phyloP scores from a whole-genome alignment of 2,797 vertebrate genomes.

The Sternarchorhynchus goeldii region DNA sequence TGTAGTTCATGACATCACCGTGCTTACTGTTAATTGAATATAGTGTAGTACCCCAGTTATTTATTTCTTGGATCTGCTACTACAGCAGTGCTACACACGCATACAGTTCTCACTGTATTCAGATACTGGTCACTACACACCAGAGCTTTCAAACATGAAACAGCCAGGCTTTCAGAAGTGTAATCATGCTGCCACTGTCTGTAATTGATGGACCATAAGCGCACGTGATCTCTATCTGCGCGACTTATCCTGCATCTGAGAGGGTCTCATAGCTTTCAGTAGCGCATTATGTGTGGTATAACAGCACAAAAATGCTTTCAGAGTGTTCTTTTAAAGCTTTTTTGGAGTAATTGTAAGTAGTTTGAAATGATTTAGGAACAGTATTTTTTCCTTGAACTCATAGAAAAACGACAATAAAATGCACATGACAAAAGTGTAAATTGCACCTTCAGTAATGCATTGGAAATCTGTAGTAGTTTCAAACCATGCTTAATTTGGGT shows the following conservation, averaged over 20 bases:
- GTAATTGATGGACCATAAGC: neutral
- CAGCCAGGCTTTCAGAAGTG: neutral
- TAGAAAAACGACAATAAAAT: neutral
- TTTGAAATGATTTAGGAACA: neutral
- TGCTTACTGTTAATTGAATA: neutral
- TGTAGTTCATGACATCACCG: neutral
- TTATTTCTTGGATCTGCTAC: neutral
- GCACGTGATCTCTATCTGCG: neutral
- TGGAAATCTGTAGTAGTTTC: neutral
- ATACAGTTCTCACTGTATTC: neutral
- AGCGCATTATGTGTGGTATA: no score
- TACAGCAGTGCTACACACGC: no score
- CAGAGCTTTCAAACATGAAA: no score
- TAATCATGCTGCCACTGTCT: neutral
- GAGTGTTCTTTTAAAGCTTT: neutral
- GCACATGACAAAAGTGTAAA: neutral
- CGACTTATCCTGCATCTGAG: neutral
- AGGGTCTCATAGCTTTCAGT: neutral
- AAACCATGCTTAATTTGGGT: constrained; percentile 1
- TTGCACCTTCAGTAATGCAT: no score
- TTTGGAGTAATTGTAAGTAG: neutral
- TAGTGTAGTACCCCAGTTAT: neutral
- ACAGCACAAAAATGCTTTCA: neutral
- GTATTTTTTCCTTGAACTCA: neutral
- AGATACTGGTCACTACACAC: neutral